Percentiles rank a stretch among this genome's conserved stretches.
Evolutionary conservation across 2,797 vertebrate species (phyloP).

Genomic region (Cephalopachus bancanus): DNA sequence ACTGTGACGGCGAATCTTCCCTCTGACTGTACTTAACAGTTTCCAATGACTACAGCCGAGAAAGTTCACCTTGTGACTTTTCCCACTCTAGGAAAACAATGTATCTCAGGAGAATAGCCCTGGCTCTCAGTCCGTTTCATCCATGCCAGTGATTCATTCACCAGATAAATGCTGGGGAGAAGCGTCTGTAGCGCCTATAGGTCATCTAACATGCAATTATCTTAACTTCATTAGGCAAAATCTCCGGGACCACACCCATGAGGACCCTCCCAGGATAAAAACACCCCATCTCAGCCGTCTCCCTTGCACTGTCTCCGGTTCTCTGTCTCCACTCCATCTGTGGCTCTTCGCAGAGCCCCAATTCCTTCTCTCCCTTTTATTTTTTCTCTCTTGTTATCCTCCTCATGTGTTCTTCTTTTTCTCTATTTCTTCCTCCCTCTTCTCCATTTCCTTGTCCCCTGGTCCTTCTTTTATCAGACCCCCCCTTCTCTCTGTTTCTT

Average conservation of each 20-base stretch:
- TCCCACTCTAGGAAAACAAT: background rate
- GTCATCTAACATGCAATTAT: background rate
- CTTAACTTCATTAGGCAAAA: background rate
- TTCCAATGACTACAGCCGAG: background rate
- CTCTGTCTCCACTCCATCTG: background rate
- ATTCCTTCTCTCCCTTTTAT: background rate
- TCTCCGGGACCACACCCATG: background rate
- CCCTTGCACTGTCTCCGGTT: background rate
- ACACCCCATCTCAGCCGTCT: background rate
- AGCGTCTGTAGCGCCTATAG: background rate
- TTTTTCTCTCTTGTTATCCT: background rate
- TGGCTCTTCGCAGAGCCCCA: background rate
- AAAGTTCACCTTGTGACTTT: slow-evolving; percentile 15
- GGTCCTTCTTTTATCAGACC: background rate
- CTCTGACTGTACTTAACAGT: background rate
- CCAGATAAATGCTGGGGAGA: background rate
- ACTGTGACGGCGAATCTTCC: background rate
- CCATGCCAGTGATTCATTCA: background rate
- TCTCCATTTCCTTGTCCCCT: background rate
- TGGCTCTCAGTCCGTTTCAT: background rate
- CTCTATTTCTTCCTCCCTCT: background rate
- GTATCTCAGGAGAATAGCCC: background rate
- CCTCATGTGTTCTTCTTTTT: background rate
- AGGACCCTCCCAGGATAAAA: background rate
- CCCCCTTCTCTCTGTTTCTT: background rate